Evolutionary conservation across 2,113 vertebrate species (phyloP).

Genomic region (Sitta europaea): DNA sequence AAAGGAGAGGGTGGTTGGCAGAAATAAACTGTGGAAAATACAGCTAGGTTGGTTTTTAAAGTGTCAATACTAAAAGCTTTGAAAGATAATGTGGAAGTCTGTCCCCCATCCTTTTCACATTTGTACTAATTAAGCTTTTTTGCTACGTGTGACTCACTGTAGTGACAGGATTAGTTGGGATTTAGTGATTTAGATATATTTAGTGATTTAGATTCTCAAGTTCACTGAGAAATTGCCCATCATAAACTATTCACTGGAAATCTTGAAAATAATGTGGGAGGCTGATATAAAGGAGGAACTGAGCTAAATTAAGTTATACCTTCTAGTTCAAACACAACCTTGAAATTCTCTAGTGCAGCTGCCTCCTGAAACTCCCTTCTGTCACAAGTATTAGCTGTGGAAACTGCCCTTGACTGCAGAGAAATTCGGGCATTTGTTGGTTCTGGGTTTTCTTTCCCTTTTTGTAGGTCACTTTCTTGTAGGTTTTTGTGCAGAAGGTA

Average conservation of each 20-base stretch:
- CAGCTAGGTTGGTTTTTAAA: not conserved
- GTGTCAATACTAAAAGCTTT: not conserved
- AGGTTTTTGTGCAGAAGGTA: not conserved
- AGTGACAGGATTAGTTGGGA: not conserved
- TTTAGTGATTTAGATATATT: not conserved
- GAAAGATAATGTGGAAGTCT: not conserved
- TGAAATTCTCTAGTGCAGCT: not conserved
- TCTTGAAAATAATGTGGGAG: not conserved
- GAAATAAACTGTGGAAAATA: not conserved
- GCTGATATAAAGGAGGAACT: not conserved
- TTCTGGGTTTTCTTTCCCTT: accelerated
- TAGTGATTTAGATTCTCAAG: not conserved
- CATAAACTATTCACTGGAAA: not conserved
- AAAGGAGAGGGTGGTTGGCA: not conserved
- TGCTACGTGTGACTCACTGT: not conserved
- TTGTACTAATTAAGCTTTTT: slow-evolving; percentile 3
- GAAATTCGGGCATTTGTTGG: not conserved
- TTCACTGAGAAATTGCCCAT: not conserved
- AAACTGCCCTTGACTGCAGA: not conserved
- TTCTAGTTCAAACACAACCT: not conserved
- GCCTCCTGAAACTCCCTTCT: not conserved
- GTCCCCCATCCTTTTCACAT: not conserved
- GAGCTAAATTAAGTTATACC: not conserved
- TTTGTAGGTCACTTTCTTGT: not conserved
- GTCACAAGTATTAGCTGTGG: not conserved